A percentile compares a stretch with the other conserved stretches of the same genome.
phyloP scores from a whole-genome alignment of 2,797 vertebrate genomes.

The Rhabdophis nuchalis region DNA sequence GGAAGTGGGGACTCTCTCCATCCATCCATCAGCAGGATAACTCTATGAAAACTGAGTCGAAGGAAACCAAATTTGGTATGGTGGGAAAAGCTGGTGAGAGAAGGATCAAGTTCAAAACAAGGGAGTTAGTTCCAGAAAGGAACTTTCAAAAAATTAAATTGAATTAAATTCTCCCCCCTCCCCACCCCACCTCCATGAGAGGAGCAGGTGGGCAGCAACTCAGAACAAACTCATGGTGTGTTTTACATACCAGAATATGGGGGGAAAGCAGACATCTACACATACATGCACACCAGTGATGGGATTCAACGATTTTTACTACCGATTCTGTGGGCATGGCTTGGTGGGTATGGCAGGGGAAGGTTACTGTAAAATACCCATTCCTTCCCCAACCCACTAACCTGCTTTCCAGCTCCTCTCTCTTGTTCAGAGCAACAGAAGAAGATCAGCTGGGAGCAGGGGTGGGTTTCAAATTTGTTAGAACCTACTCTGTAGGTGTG shows the following conservation, averaged over 20 bases:
- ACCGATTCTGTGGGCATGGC: too few species aligned
- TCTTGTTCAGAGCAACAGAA: too few species aligned
- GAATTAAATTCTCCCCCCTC: background rate
- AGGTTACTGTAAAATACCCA: too few species aligned
- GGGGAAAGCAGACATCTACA: background rate
- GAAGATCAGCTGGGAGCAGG: too few species aligned
- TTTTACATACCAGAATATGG: background rate
- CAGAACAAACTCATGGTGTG: background rate
- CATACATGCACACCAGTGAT: background rate
- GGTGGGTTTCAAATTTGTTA: too few species aligned
- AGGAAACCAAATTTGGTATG: background rate
- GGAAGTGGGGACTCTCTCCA: background rate
- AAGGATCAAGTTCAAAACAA: background rate
- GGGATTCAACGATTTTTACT: too few species aligned
- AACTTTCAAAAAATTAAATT: background rate
- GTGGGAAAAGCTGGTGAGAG: background rate
- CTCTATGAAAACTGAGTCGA: background rate
- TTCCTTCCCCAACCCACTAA: too few species aligned
- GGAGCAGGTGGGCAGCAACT: background rate
- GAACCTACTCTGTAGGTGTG: too few species aligned
- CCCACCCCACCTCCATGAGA: background rate
- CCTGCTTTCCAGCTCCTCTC: too few species aligned
- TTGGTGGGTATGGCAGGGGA: too few species aligned
- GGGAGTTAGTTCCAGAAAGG: background rate
- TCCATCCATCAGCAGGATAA: background rate